These are phyloP conservation scores for Riptortus pedestris DNA, from an alignment of 1,140 invertebrate genomes.

Conservation along the genomic window DNA sequence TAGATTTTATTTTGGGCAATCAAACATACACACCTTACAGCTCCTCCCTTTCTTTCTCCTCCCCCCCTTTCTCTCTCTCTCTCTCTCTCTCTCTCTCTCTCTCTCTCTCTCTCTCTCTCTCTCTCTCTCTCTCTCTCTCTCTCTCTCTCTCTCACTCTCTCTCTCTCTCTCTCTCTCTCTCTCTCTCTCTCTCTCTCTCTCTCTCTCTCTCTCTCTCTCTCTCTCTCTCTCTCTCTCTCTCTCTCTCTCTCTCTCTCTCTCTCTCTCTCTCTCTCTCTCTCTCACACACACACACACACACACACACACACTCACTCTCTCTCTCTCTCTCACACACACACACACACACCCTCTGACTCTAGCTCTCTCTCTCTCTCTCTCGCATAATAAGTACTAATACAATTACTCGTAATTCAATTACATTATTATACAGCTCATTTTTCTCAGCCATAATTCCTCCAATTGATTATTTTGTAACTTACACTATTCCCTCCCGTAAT, in stretches of 20 bases:
- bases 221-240: slow-evolving; percentile 15
- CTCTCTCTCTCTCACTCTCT: slow-evolving; percentile 20
- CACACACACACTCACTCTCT: no score
- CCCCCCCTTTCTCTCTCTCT: slow-evolving; percentile 2
- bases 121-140: slow-evolving; percentile 21
- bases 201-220: slow-evolving; percentile 15
- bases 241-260: slow-evolving; percentile 14
- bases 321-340: no score
- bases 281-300: no score
- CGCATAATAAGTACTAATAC: not conserved
- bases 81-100: slow-evolving; percentile 21
- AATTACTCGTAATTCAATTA: no score
- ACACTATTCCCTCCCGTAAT: no score
- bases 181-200: slow-evolving; percentile 17
- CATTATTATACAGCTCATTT: no score
- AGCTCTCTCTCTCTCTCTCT: slow-evolving; percentile 1
- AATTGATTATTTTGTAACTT: no score
- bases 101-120: slow-evolving; percentile 21
- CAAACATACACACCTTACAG: no score
- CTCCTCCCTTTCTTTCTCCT: no score
- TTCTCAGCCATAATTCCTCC: no score
- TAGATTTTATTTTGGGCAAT: no score
- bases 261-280: slow-evolving; percentile 19
- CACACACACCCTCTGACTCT: no score
- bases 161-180: slow-evolving; percentile 21